Evolutionary conservation across 1,140 invertebrate genomes (phyloP).

Genomic region (Caenorhabditis briggsae): DNA sequence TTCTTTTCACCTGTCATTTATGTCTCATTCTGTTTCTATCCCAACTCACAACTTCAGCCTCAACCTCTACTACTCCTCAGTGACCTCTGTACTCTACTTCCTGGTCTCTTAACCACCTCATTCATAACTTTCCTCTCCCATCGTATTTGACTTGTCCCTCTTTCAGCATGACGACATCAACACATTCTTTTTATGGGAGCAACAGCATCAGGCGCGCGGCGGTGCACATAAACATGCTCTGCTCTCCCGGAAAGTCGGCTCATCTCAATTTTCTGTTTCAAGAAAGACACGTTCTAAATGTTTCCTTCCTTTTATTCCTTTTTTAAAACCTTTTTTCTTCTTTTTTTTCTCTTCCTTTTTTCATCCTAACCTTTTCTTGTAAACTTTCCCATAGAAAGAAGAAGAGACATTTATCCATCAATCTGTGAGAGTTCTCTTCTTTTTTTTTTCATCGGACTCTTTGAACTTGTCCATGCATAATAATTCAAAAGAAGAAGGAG

Average conservation of each 20-base stretch:
- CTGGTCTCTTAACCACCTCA: neutral
- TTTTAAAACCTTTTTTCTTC: neutral
- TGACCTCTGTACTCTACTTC: neutral
- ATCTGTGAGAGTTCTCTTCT: neutral
- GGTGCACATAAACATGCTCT: conserved; percentile 11
- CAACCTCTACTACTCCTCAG: neutral
- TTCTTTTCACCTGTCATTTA: neutral
- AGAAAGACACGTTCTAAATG: conserved; percentile 15
- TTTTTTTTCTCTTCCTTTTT: neutral
- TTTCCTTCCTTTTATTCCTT: neutral
- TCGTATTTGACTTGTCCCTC: neutral
- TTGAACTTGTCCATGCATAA: conserved; percentile 43
- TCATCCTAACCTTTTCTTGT: neutral
- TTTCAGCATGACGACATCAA: conserved; percentile 10
- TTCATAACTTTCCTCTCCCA: neutral
- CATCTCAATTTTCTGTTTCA: conserved; percentile 28
- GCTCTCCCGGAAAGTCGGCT: neutral
- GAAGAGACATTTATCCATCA: neutral
- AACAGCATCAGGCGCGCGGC: neutral
- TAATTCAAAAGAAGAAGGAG: conserved; percentile 4
- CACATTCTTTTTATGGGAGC: conserved; percentile 16
- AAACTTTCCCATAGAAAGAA: neutral
- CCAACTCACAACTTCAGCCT: neutral
- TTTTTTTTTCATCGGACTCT: neutral
- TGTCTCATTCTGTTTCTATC: neutral